Percentiles rank a stretch among this genome's conserved stretches.
Evolutionary conservation across 2,888 invertebrate genomes (phyloP).

Genomic region (Fissipunctia ypsillon): DNA sequence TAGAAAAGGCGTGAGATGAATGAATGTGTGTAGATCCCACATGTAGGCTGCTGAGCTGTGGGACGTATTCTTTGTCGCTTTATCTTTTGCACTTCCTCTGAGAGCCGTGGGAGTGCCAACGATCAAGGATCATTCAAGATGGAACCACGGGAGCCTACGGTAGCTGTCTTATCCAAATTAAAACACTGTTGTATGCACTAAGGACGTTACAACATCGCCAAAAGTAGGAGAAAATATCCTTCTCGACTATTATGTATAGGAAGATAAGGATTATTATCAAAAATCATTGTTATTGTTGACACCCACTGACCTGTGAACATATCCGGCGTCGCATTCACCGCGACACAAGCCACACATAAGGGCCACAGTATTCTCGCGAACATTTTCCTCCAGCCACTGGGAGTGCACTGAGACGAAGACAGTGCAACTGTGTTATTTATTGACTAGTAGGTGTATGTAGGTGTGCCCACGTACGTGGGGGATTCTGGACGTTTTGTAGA

Average conservation of each 20-base stretch:
- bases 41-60: no score
- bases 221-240: not conserved
- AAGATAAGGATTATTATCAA: no score
- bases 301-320: slow-evolving; percentile 25
- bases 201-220: not conserved
- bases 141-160: no score
- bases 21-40: no score
- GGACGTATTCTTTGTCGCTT: no score
- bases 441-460: not conserved
- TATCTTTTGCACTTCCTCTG: no score
- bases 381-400: slow-evolving; percentile 27
- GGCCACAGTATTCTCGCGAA: not conserved
- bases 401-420: slow-evolving; percentile 4
- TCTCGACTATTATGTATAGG: not conserved
- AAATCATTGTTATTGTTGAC: not conserved
- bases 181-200: not conserved
- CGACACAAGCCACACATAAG: not conserved
- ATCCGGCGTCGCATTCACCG: not conserved
- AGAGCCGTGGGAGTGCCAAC: no score
- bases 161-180: no score
- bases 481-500: not conserved
- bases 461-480: no score
- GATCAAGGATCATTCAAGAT: no score
- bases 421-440: slow-evolving; percentile 20
- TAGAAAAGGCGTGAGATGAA: no score